These are phyloP conservation scores for Ashinkailepas kermadecensis DNA, from an alignment of 2,888 invertebrate genomes.

Conservation along the genomic window DNA sequence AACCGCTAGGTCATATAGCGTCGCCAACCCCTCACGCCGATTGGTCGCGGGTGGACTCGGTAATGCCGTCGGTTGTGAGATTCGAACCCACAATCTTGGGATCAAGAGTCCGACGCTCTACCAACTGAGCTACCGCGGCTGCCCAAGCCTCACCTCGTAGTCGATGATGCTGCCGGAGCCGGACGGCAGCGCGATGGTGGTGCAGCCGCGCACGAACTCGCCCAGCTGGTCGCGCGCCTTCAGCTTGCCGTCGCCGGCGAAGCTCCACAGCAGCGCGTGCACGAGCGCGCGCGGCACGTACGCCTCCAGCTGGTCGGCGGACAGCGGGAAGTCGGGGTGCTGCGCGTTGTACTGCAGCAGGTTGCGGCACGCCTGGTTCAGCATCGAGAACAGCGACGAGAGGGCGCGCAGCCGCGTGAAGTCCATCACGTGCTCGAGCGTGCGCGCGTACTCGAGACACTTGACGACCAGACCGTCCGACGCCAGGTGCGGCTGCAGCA, in stretches of 20 bases:
- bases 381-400: conserved; percentile 93
- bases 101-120: too few species aligned
- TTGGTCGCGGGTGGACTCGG: too few species aligned
- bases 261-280: conserved; percentile 92
- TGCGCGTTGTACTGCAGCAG: conserved; percentile 85
- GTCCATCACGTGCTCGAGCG: conserved; percentile 94
- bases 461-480: conserved; percentile 89
- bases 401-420: conserved; percentile 93
- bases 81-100: too few species aligned
- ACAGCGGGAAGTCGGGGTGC: conserved; percentile 90
- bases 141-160: conserved; percentile 64
- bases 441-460: conserved; percentile 81
- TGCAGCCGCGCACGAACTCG: conserved; percentile 89
- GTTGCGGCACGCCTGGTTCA: conserved; percentile 74
- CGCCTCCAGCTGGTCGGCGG: conserved; percentile 81
- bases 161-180: conserved; percentile 78
- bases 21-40: too few species aligned
- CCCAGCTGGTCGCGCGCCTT: conserved; percentile 91
- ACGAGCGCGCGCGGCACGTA: conserved; percentile 91
- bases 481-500: conserved; percentile 76
- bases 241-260: conserved; percentile 94
- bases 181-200: conserved; percentile 85
- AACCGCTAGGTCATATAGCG: too few species aligned
- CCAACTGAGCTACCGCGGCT: background rate
- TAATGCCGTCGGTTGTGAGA: too few species aligned